Base-by-base conservation (phyloP, 1,140 invertebrate species). In the Oncopodura yosiiana region DNA sequence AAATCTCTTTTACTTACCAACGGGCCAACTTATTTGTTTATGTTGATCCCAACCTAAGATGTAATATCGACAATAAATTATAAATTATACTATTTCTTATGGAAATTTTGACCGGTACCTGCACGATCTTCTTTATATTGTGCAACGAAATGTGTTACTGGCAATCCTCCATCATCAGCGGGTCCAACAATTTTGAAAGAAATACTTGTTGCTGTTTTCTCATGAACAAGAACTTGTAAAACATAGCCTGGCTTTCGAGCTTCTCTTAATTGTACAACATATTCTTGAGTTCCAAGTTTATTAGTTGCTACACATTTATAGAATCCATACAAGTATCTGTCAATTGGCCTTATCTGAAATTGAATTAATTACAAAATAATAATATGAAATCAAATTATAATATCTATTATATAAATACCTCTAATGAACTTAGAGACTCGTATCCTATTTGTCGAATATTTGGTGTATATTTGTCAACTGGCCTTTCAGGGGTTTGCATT, bases 291-390 rank as follows among this genome's bases (percentile, higher is more conserved):
- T 3, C 91, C 91, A 30, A 84, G 77, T 18, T 71, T 71, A 64
- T 94, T 94, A 3, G 75, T 80, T 0, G 88, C 89, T 30, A 82
- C 74, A 69, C 90, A 94, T 64, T 80, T 84, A 72, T 93, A 94
- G 18, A 72, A 70, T 0, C 82, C 82, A 68, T 84, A 92, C 49
- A 81, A 80, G 29, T 75, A 69, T 2, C 66, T 67, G 36, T 83
- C 79, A 0, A 73, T 53, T 0, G 86, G 83, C 5, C 70, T 76
- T 0, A 91, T 77, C 69, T 70, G 50, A 30, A 63, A 62, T 30
- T 46, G 53, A 37, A 46, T 29, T 30, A 38, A 38, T 36, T 16
- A 43, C 23, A 48, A 50, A 34, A 43, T 18, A 18, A 14, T 24
- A 23, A 2, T 36, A 23, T 36, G 16, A 8, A 44, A 3, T 24